These are phyloP conservation scores for Microcebus murinus DNA, from an alignment of 2,113 vertebrate species.

Conservation along the genomic window DNA sequence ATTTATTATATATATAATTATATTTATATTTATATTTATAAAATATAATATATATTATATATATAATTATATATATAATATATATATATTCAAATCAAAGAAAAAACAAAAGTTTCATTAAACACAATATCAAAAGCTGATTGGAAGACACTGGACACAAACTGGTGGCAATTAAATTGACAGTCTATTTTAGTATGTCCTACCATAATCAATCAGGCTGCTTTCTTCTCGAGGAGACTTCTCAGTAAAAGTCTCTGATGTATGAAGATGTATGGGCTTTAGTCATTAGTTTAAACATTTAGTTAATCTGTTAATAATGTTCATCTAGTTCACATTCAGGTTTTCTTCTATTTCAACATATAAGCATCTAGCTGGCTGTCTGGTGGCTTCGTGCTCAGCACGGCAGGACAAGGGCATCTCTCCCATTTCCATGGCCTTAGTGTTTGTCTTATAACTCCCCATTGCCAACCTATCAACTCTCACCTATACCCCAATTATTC, in stretches of 20 bases:
- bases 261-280: not conserved
- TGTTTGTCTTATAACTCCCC: slow-evolving; percentile 87
- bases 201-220: not conserved
- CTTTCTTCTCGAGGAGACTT: not conserved
- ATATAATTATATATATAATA: not conserved
- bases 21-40: too few relatives aligned
- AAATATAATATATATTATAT: too few relatives aligned
- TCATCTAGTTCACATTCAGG: slow-evolving; percentile 90
- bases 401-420: slow-evolving; percentile 74
- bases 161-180: not conserved
- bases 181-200: not conserved
- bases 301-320: slow-evolving; percentile 82
- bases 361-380: slow-evolving; percentile 93
- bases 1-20: not conserved
- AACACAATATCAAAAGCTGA: slow-evolving; percentile 77
- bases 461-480: slow-evolving; percentile 85
- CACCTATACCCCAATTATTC: slow-evolving; percentile 79
- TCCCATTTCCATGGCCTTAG: slow-evolving; percentile 86
- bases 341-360: slow-evolving; percentile 94
- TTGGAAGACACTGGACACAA: slow-evolving; percentile 63
- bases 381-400: slow-evolving; percentile 89
- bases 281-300: slow-evolving; percentile 89
- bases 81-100: not conserved
- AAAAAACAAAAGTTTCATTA: slow-evolving; percentile 43
- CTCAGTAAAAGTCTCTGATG: not conserved